phyloP scores from a whole-genome alignment of 2,888 invertebrate species.

The Macrosoma leucophasiata region DNA sequence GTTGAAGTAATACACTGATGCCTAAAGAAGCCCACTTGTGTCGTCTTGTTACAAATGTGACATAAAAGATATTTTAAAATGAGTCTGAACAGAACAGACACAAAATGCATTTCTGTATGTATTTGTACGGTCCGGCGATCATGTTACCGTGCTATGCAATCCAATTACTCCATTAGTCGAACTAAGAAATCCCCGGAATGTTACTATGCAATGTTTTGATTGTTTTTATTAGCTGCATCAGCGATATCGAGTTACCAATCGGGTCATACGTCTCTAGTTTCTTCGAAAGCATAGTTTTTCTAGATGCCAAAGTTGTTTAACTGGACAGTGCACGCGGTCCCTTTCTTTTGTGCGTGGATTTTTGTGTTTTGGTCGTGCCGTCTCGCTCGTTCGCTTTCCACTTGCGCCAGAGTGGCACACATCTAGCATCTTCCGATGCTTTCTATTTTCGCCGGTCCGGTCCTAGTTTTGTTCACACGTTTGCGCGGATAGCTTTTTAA shows the following conservation, averaged over 20 bases:
- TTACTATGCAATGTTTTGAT: slow-evolving; percentile 2
- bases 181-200: slow-evolving; percentile 12
- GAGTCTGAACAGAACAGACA: too few relatives aligned
- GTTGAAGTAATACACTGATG: too few relatives aligned
- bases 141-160: too few relatives aligned
- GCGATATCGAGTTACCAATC: slow-evolving; percentile 45
- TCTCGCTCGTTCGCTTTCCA: slow-evolving; percentile 50
- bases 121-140: too few relatives aligned
- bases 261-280: slow-evolving; percentile 53
- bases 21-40: too few relatives aligned
- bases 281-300: slow-evolving; percentile 56
- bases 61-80: too few relatives aligned
- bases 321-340: slow-evolving; percentile 48
- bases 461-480: slow-evolving; percentile 38
- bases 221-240: slow-evolving; percentile 27
- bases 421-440: slow-evolving; percentile 64
- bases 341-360: slow-evolving; percentile 48
- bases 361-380: slow-evolving; percentile 42
- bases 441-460: slow-evolving; percentile 70
- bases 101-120: too few relatives aligned
- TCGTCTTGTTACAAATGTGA: too few relatives aligned
- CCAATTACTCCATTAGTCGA: slow-evolving; percentile 5
- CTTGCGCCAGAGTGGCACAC: slow-evolving; percentile 64
- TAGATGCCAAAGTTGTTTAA: slow-evolving; percentile 51
- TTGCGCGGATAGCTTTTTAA: too few relatives aligned